Conservation (phyloP, 1,140 invertebrate genomes). For the Euborellia annulipes region DNA sequence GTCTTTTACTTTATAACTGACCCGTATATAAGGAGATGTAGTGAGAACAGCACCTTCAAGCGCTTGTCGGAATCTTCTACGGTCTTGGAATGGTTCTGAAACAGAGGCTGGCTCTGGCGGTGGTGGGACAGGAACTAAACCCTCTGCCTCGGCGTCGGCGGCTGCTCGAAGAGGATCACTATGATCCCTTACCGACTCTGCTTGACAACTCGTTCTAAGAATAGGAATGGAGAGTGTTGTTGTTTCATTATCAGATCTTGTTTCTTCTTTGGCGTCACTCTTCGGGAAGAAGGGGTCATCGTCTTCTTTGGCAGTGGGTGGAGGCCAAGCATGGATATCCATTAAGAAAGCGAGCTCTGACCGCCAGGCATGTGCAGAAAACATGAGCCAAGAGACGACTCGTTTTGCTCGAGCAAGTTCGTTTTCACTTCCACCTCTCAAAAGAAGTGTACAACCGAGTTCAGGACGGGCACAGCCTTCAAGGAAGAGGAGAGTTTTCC, state of each 20-base stretch:
- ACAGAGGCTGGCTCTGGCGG: slow-evolving; percentile 20
- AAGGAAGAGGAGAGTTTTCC: slow-evolving; percentile 85
- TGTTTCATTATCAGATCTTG: too few relatives aligned
- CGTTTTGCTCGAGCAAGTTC: slow-evolving; percentile 74
- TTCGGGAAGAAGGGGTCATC: too few relatives aligned
- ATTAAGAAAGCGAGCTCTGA: slow-evolving; percentile 82
- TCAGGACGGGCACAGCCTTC: slow-evolving; percentile 68
- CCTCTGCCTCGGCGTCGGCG: too few relatives aligned
- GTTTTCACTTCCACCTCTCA: slow-evolving; percentile 56
- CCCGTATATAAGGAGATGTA: slow-evolving; percentile 65
- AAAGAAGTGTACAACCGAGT: slow-evolving; percentile 74
- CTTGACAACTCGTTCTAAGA: too few relatives aligned
- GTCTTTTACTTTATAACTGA: slow-evolving; percentile 7
- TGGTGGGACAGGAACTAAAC: too few relatives aligned
- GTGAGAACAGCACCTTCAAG: slow-evolving; percentile 61
- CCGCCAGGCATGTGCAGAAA: slow-evolving; percentile 79
- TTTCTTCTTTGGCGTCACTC: too few relatives aligned
- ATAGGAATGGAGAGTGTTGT: too few relatives aligned
- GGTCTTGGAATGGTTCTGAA: slow-evolving; percentile 18
- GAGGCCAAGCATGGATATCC: slow-evolving; percentile 58
- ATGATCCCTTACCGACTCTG: slow-evolving; percentile 42
- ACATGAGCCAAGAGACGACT: slow-evolving; percentile 65
- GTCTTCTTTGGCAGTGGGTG: slow-evolving; percentile 25
- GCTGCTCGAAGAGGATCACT: slow-evolving; percentile 51
- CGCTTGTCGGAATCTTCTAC: slow-evolving; percentile 55